Base-by-base conservation (phyloP, 2,797 vertebrate genomes). In the Protosalanx chinensis region DNA sequence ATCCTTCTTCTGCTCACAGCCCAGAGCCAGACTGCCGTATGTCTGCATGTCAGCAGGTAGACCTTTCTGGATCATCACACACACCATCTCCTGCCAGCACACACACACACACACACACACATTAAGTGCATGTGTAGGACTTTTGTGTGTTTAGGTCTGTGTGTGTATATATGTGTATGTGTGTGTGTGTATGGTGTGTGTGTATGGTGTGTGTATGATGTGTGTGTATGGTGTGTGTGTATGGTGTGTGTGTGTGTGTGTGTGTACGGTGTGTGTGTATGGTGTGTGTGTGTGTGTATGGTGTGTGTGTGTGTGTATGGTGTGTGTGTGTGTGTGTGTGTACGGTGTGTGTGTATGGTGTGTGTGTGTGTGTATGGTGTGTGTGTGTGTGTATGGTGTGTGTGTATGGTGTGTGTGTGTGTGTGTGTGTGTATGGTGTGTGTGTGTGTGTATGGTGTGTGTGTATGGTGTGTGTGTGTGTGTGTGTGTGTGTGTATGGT, bases 21-120 rank as follows among this genome's bases (percentile, higher is more conserved):
- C 94, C 1, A 95, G 89, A 0, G 98, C 97, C 20, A 99, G 84
- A 81, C 87, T 88, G 53, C 94, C 95, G 72, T 96, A 99, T 0
- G 96, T 98, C 71, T 94, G 92, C 1, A 94, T 70, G 60, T 96
- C 89, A 6, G 93, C 90, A 0, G 78, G 80, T 0, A 98, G 61
- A 12, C 92, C 85, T 29, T 87, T 91, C 74, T 95, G 88, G 63
- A 81, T 86, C 83, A 99, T 92, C 72, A 93, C 76, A 18, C 89
- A 85, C 83, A 98, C 76, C 77, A 96, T 56, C 0, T 84, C 91
- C 97, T 99, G 86, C 49, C 85, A 79, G 59, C 49, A 80, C 8
- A 85, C 51, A 65, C 35, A 66, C 35, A 41, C 62, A 64, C 33
- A n/a, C n/a, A 62, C 29, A 56, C 51, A n/a, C 51, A 56, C 51